Percentiles rank a stretch among this genome's conserved stretches.
Evolutionary conservation across 1,140 invertebrate genomes (phyloP).

Genomic region (Helicoverpa zea): DNA sequence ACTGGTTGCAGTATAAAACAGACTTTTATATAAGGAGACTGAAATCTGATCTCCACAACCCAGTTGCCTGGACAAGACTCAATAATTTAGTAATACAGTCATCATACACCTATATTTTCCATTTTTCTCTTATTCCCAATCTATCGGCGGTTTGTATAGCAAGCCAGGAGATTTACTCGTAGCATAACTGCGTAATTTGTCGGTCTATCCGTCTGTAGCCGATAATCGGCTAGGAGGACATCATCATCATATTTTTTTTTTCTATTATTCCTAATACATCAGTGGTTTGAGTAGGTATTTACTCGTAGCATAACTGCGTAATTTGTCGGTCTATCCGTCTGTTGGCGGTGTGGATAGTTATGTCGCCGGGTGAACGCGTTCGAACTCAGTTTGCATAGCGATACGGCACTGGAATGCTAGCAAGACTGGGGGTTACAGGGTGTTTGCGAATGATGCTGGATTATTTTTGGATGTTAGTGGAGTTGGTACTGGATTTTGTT

Average conservation of each 20-base stretch:
- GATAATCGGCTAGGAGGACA: too few relatives aligned
- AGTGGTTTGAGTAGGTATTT: not conserved
- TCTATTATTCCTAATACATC: not conserved
- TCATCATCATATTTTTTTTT: too few relatives aligned
- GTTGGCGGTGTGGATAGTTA: conserved; percentile 16
- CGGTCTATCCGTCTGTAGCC: not conserved
- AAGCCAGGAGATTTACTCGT: not conserved
- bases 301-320: not conserved
- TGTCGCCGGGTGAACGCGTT: conserved; percentile 11
- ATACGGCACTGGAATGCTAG: conserved; percentile 28
- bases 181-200: conserved; percentile 11
- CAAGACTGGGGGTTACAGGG: not conserved
- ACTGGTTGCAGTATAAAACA: too few relatives aligned
- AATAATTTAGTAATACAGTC: too few relatives aligned
- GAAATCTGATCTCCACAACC: too few relatives aligned
- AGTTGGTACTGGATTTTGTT: too few relatives aligned
- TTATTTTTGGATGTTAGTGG: too few relatives aligned
- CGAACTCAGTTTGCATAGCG: conserved; percentile 38
- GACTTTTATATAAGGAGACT: too few relatives aligned
- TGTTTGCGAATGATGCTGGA: not conserved
- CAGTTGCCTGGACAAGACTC: too few relatives aligned
- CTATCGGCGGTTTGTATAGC: not conserved
- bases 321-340: conserved; percentile 9
- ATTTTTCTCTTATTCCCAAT: not conserved
- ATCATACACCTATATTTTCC: too few relatives aligned